phyloP scores from a whole-genome alignment of 2,113 vertebrate genomes.

The Dicaeum eximium region DNA sequence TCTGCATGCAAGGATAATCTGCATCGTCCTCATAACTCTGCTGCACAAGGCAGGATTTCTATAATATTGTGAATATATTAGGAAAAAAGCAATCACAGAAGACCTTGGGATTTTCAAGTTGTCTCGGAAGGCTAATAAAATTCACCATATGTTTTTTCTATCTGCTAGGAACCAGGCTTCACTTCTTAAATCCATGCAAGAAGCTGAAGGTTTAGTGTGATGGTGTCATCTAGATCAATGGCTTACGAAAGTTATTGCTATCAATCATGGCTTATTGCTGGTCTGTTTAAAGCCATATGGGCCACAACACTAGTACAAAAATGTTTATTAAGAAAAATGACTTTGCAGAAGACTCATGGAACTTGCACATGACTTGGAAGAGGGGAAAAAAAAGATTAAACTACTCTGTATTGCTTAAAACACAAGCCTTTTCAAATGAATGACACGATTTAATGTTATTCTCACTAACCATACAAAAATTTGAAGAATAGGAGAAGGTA shows the following conservation, averaged over 20 bases:
- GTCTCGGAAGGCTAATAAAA: conserved; percentile 38
- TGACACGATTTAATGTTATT: not conserved
- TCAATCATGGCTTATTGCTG: not conserved
- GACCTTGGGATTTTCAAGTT: not conserved
- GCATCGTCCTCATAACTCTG: not conserved
- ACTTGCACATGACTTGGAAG: not conserved
- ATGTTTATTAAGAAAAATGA: not conserved
- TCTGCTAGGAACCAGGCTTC: not conserved
- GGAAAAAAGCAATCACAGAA: conserved; percentile 17
- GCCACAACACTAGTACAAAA: not conserved
- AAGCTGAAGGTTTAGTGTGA: not conserved
- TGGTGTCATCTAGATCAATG: conserved; percentile 12
- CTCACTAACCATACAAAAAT: not conserved
- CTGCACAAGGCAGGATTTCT: not conserved
- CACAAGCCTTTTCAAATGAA: not conserved
- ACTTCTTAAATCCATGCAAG: conserved; percentile 11
- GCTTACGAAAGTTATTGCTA: conserved; percentile 1
- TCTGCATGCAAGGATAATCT: not conserved
- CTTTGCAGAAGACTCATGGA: not conserved
- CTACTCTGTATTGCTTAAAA: not conserved
- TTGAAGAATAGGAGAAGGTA: not conserved
- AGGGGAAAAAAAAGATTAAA: not conserved
- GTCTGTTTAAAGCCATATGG: not conserved
- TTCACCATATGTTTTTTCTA: conserved; percentile 36
- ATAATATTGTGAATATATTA: not conserved